Evolutionary conservation across 2,888 invertebrate species (phyloP).

Genomic region (Eristalis arbustorum): DNA sequence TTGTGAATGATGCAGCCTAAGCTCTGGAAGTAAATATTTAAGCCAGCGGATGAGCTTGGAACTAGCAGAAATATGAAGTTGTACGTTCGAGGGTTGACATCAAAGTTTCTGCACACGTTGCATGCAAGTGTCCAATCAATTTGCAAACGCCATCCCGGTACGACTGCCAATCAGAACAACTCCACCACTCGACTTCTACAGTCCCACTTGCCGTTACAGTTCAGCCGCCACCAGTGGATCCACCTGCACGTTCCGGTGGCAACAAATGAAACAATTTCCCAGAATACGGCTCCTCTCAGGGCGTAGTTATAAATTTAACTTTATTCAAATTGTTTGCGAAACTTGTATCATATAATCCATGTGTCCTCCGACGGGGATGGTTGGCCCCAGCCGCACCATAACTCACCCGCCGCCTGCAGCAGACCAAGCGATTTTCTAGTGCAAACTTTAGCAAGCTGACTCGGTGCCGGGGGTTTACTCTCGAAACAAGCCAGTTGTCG

Average conservation of each 20-base stretch:
- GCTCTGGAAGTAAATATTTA: too few relatives aligned
- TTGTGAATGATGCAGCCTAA: too few relatives aligned
- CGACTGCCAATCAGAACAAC: background rate
- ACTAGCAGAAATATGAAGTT: too few relatives aligned
- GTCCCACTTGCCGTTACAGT: background rate
- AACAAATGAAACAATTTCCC: conserved; percentile 17
- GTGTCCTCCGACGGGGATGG: background rate
- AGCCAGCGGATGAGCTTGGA: too few relatives aligned
- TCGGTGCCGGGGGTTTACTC: background rate
- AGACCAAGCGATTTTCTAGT: background rate
- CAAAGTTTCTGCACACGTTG: background rate
- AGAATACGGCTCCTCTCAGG: conserved; percentile 12
- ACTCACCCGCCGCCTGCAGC: background rate
- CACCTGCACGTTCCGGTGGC: background rate
- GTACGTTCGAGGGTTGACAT: background rate
- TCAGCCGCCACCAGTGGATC: background rate
- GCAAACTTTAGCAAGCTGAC: background rate
- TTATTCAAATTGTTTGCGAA: conserved; percentile 21
- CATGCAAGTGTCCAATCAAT: background rate
- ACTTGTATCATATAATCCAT: conserved; percentile 2
- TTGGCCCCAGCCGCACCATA: too few relatives aligned
- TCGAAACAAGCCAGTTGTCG: background rate
- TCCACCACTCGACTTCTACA: background rate
- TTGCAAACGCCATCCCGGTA: background rate
- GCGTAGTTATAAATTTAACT: conserved; percentile 30